Conservation (phyloP, 2,797 vertebrate genomes). For the Poeciliopsis presidionis region DNA sequence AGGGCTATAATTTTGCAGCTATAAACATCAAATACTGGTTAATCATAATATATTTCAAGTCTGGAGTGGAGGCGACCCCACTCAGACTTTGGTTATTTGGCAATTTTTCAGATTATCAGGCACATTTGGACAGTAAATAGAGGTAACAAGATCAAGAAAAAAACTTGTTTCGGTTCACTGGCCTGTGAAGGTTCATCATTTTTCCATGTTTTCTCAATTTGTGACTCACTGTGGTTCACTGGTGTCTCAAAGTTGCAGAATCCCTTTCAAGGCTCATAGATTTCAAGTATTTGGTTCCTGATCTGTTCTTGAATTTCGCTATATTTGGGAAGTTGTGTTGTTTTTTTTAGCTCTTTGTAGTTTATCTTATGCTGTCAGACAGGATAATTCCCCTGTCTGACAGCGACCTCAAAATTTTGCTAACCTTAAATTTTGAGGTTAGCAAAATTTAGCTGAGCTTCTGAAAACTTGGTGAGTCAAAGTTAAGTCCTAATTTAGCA, state of each 20-base stretch:
- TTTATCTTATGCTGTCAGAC: neutral
- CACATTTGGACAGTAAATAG: neutral
- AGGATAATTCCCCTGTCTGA: neutral
- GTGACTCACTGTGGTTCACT: neutral
- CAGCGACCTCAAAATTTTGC: no score
- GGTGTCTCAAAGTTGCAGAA: neutral
- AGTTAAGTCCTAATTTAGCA: neutral
- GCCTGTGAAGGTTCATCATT: neutral
- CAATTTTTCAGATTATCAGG: neutral
- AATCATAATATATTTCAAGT: constrained; percentile 20
- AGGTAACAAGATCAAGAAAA: neutral
- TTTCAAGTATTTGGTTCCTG: neutral
- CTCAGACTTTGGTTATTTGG: neutral
- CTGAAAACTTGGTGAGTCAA: neutral
- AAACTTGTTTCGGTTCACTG: neutral
- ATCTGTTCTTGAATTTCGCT: neutral
- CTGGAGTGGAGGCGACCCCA: neutral
- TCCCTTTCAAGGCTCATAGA: neutral
- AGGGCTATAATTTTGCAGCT: constrained; percentile 30
- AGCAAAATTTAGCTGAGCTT: neutral
- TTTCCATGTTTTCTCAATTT: neutral
- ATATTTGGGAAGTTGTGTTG: neutral
- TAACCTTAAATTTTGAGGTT: no score
- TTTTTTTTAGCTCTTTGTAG: neutral
- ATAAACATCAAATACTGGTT: constrained; percentile 51